These are phyloP conservation scores for Boleophthalmus pectinirostris DNA, from an alignment of 2,113 vertebrate species.

Conservation along the genomic window DNA sequence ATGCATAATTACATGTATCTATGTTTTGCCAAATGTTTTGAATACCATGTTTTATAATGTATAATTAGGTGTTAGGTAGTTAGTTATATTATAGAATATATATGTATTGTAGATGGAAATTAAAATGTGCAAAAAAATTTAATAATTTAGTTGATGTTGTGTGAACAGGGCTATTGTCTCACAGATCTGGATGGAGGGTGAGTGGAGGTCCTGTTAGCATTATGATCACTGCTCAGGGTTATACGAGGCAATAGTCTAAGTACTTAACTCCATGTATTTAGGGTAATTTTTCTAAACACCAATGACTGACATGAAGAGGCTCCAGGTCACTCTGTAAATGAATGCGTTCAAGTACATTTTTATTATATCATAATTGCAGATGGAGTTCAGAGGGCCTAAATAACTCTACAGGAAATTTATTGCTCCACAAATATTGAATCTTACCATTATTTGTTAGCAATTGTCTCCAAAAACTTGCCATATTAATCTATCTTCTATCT, in stretches of 20 bases:
- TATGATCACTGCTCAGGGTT: conserved; percentile 5
- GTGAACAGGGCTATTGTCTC: background rate
- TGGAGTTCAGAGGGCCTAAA: no score
- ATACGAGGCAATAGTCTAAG: conserved; percentile 11
- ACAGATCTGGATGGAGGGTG: background rate
- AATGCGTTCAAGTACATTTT: background rate
- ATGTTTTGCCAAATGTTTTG: no score
- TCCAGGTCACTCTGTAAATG: background rate
- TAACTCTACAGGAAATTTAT: no score
- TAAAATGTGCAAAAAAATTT: background rate
- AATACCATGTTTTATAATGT: background rate
- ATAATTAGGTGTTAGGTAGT: background rate
- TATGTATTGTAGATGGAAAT: background rate
- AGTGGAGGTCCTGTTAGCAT: background rate
- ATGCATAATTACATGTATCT: no score
- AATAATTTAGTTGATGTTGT: background rate
- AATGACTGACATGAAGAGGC: background rate
- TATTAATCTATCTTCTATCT: no score
- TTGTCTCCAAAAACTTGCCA: no score
- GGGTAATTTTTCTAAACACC: background rate
- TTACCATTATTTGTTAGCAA: no score
- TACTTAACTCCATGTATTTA: background rate
- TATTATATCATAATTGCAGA: no score
- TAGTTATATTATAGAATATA: background rate
- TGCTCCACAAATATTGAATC: no score